Evolutionary conservation across 1,140 invertebrate genomes (phyloP).

Genomic region (Cylas formicarius): DNA sequence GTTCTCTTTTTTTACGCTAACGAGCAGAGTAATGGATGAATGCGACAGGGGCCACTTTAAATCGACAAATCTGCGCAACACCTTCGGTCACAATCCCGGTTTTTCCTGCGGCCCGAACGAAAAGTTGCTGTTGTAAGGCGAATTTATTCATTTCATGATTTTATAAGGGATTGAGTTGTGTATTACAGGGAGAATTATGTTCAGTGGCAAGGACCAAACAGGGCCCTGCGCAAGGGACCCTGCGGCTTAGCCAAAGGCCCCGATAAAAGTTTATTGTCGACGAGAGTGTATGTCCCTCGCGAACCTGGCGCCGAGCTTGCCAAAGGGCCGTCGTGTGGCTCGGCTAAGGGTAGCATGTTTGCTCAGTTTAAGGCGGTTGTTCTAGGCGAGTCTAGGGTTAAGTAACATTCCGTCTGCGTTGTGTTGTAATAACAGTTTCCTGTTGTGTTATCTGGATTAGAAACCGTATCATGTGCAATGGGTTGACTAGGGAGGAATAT

Average conservation of each 20-base stretch:
- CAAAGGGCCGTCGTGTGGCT: conserved; percentile 54
- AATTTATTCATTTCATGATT: not conserved
- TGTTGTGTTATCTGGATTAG: not conserved
- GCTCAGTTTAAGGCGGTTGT: conserved; percentile 46
- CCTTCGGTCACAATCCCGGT: conserved; percentile 52
- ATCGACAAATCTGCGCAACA: conserved; percentile 45
- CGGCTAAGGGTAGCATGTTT: conserved; percentile 64
- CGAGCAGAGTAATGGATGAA: conserved; percentile 39
- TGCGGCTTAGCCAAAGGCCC: conserved; percentile 48
- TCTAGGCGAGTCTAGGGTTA: conserved; percentile 48
- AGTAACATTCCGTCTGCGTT: conserved; percentile 40
- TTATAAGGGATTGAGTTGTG: conserved; percentile 6
- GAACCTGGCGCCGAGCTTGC: conserved; percentile 54
- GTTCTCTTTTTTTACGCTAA: too few species aligned
- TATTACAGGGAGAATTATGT: conserved; percentile 57
- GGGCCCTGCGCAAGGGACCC: conserved; percentile 42
- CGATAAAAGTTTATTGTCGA: conserved; percentile 45
- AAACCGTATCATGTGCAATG: too few species aligned
- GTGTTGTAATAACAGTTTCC: conserved; percentile 6
- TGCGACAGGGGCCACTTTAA: conserved; percentile 46
- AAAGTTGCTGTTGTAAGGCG: conserved; percentile 58
- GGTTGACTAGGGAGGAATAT: too few species aligned
- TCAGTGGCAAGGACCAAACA: conserved; percentile 62
- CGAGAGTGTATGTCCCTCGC: conserved; percentile 45
- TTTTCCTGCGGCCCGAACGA: conserved; percentile 60